These are phyloP conservation scores for Neocrepidodera transversa DNA, from an alignment of 2,888 invertebrate genomes.

Conservation along the genomic window DNA sequence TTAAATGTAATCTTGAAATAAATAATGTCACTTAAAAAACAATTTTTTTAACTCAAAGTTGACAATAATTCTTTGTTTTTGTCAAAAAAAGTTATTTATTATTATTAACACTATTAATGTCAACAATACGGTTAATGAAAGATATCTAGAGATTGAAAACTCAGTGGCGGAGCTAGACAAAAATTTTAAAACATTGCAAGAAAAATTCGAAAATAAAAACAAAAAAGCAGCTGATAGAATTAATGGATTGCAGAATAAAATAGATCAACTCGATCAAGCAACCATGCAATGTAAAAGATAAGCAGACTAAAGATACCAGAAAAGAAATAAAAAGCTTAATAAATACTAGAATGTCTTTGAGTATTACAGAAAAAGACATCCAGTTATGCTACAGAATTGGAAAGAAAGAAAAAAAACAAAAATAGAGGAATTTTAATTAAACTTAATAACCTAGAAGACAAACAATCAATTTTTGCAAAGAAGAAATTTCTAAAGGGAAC, in stretches of 20 bases:
- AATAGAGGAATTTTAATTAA: slow-evolving; percentile 6
- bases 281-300: slow-evolving; percentile 13
- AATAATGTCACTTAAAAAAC: no score
- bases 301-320: slow-evolving; percentile 11
- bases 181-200: background rate
- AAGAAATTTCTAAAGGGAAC: slow-evolving; percentile 15
- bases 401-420: slow-evolving; percentile 4
- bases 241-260: background rate
- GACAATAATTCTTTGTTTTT: no score
- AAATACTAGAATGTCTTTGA: slow-evolving; percentile 6
- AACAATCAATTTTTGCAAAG: slow-evolving; percentile 1
- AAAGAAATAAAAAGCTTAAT: slow-evolving; percentile 8
- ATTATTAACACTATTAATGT: no score
- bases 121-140: background rate
- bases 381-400: slow-evolving; percentile 14
- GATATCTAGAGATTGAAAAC: background rate
- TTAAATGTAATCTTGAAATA: no score
- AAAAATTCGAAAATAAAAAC: background rate
- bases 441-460: background rate
- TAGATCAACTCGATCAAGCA: slow-evolving; percentile 15
- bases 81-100: no score
- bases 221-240: background rate
- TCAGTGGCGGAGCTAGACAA: background rate
- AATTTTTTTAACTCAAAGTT: no score
- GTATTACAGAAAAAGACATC: slow-evolving; percentile 9